Percentiles rank a stretch among this genome's conserved stretches.
phyloP scores from a whole-genome alignment of 2,888 invertebrate genomes.

The Conomelus anceps region DNA sequence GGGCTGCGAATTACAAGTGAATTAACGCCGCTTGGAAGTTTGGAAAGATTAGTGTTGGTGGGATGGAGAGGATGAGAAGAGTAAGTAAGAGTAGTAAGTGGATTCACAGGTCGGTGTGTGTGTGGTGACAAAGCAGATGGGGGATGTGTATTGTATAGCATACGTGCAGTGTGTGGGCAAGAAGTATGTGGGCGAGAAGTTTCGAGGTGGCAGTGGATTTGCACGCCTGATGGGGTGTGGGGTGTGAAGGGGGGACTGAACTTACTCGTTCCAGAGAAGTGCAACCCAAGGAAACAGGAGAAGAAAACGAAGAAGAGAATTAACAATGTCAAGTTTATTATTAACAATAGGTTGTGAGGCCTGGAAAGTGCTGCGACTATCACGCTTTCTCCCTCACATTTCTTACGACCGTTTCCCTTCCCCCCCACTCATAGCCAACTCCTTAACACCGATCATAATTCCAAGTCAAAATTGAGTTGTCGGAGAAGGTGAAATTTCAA shows the following conservation, averaged over 20 bases:
- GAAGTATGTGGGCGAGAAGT: not conserved
- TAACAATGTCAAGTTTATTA: not conserved
- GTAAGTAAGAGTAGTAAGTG: not conserved
- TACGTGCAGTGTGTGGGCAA: not conserved
- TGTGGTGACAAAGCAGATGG: not conserved
- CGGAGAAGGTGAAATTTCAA: not conserved
- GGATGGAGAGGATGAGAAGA: not conserved
- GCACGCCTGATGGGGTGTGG: too few relatives aligned
- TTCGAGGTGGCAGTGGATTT: not conserved
- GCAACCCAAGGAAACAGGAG: not conserved
- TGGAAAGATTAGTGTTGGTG: not conserved
- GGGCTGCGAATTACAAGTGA: not conserved
- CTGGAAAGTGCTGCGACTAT: not conserved
- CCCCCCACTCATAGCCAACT: too few relatives aligned
- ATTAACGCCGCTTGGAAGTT: not conserved
- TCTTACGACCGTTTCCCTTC: not conserved
- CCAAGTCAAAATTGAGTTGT: not conserved
- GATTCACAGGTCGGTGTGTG: not conserved
- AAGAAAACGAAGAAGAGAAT: not conserved
- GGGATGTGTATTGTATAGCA: not conserved
- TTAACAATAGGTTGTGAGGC: not conserved
- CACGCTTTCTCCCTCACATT: not conserved
- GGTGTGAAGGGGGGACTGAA: not conserved
- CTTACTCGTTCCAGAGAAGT: not conserved
- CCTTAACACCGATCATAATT: not conserved